Evolutionary conservation across 1,140 invertebrate genomes (phyloP).

Genomic region (Ganaspis sp.): DNA sequence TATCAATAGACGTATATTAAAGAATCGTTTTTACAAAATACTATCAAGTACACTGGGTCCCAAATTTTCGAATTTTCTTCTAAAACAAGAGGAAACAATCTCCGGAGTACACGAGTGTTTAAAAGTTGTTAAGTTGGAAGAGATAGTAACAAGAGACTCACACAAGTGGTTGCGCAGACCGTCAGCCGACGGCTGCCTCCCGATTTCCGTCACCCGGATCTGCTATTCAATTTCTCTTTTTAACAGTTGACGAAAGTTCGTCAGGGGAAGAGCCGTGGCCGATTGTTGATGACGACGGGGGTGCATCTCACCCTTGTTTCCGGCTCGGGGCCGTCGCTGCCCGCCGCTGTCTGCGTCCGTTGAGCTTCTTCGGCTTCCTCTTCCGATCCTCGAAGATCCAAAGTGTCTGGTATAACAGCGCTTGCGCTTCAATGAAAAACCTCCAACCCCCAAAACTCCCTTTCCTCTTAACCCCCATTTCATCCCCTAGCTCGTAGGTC

Average conservation of each 20-base stretch:
- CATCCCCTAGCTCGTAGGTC: slow-evolving; percentile 43
- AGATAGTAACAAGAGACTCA: slow-evolving; percentile 43
- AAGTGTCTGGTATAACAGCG: slow-evolving; percentile 55
- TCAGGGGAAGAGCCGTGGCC: slow-evolving; percentile 65
- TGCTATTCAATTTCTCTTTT: slow-evolving; percentile 53
- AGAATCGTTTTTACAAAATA: too few relatives aligned
- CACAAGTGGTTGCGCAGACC: slow-evolving; percentile 51
- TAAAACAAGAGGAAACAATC: too few relatives aligned
- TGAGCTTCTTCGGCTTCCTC: slow-evolving; percentile 67
- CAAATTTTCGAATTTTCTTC: too few relatives aligned
- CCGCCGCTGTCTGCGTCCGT: slow-evolving; percentile 66
- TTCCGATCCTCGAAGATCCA: slow-evolving; percentile 67
- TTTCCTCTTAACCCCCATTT: slow-evolving; percentile 52
- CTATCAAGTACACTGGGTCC: too few relatives aligned
- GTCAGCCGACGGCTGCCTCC: slow-evolving; percentile 42
- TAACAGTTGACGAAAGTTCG: slow-evolving; percentile 58
- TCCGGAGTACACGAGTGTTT: too few relatives aligned
- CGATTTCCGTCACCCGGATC: slow-evolving; percentile 40
- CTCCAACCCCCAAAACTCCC: slow-evolving; percentile 37
- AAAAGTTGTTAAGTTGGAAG: background rate
- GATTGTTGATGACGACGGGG: slow-evolving; percentile 66
- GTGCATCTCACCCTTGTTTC: slow-evolving; percentile 68
- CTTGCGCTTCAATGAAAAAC: slow-evolving; percentile 58
- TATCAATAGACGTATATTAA: too few relatives aligned
- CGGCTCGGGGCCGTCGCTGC: slow-evolving; percentile 66